Evolutionary conservation across 37 sponge, comb jelly and placozoan genomes (phyloP).

Genomic region (Crambe crambe): DNA sequence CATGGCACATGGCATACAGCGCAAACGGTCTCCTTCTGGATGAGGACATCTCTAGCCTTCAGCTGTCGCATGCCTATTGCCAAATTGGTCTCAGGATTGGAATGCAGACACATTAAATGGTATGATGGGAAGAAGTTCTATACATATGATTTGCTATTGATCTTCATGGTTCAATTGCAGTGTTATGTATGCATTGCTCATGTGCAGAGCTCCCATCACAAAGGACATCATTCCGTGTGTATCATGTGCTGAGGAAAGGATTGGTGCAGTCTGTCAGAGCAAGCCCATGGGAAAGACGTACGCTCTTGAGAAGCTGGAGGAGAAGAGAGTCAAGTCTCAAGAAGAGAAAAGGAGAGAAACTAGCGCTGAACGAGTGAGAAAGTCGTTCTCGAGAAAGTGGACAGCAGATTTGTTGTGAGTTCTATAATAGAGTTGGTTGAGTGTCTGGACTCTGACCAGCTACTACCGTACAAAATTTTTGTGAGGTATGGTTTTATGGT

Average conservation of each 20-base stretch:
- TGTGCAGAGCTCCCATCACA: conserved; percentile 74
- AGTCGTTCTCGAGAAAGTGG: conserved; percentile 85
- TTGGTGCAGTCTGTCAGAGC: conserved; percentile 87
- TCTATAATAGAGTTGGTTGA: too few species aligned
- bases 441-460: too few species aligned
- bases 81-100: too few species aligned
- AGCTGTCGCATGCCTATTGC: conserved; percentile 84
- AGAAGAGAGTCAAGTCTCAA: conserved; percentile 99
- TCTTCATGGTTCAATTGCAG: too few species aligned
- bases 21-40: conserved; percentile 88
- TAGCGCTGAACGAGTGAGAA: conserved; percentile 98
- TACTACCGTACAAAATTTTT: too few species aligned
- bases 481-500: too few species aligned
- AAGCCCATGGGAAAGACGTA: conserved; percentile 96
- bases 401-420: conserved; percentile 96
- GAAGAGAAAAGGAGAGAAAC: conserved; percentile 93
- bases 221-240: conserved; percentile 91
- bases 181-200: too few species aligned
- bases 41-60: conserved; percentile 89
- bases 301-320: conserved; percentile 98
- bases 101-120: too few species aligned
- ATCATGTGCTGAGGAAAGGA: conserved; percentile 96
- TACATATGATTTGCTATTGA: too few species aligned
- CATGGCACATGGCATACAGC: too few species aligned
- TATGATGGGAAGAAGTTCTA: too few species aligned